Evolutionary conservation across 2,113 vertebrate genomes (phyloP), one percentile per base, ranked within the genome.

Genomic region (Megaleporinus macrocephalus): DNA sequence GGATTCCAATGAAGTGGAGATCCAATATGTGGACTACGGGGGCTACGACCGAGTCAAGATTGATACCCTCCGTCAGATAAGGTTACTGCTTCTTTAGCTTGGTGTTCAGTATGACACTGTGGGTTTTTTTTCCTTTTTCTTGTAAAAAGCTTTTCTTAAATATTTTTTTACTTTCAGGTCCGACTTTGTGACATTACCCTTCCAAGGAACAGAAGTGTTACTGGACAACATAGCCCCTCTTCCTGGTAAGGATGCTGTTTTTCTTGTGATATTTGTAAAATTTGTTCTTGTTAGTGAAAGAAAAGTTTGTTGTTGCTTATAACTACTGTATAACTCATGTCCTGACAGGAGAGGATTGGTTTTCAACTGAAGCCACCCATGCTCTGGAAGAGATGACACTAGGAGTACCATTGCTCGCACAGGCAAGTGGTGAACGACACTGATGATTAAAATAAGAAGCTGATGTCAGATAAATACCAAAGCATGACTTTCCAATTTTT

Each of bases 171-270:
- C 77, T 78, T 82, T 1, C 83, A 99, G 98, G 93, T 99, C 97
- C 71, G 98, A 99, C 86, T 99, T 99, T 88, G 96, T 99, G 84
- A 96, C 96, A 13, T 92, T 99, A 83, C 98, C 98, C 0, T 99
- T 99, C 93, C 98, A 99, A 94, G 97, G 96, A 88, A 96, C 95
- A 44, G 98, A 99, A 88, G 97, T 99, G 81, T 91, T 99, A 85
- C 91, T 99, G 13, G 98, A 98, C 87, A 98, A 97, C 14, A 94
- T 99, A 53, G 92, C 95, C 53, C 97, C 97, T 0, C 94, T 97
- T 80, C 95, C 96, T 96, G 97, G 98, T 86, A n/a, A 27, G 66
- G 9, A 36, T 66, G n/a, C 15, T 41, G 49, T n/a, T 33, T 70
- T 73, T 61, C 11, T 22, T 15, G 29, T 74, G 3, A 24, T 47